Base-by-base conservation (phyloP, 1,140 invertebrate genomes). In the Drosophila bifasciata region DNA sequence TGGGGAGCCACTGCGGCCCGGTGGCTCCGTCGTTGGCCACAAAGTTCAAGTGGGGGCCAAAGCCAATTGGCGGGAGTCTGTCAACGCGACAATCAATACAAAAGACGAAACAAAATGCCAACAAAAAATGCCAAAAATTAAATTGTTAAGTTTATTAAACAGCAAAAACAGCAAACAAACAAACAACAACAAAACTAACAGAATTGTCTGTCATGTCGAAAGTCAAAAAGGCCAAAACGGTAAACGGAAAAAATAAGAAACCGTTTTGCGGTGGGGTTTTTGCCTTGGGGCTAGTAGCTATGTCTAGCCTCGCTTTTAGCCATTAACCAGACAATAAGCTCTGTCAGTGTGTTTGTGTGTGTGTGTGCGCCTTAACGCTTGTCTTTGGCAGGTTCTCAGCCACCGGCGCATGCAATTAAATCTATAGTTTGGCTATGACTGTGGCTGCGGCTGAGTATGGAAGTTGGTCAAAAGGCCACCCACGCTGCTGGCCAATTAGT, bases 81-180 rank as follows among this genome's bases (percentile, higher is more conserved):
- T 66, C 50, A 55, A 62, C 16, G 25, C 59, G 19, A 40, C 58
- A 74, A 48, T 60, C 39, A 57, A 17, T 48, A 32, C 3, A 39
- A 55, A 68, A 45, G 50, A 41, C 17, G 11, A 17, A 61, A 23
- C 50, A 32, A 46, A 71, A 36, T 36, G 32, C 32, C 32, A 36
- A 51, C 40, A 49, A 53, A 50, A 76, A 58, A 56, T 41, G 25
- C 19, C 60, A 70, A 84, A 76, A 79, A 76, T 79, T 76, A 78
- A 83, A 78, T 83, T 85, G 80, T 76, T 76, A 62, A 77, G 39
- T 79, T 79, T 62, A 75, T 51, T 75, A 78, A 84, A 52, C 59
- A 60, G 73, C 43, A 15, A 57, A 28, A 28, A 7, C 39, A 64
- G 61, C 64, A 21, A 3, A 61, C 39, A 76, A 62, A 68, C 58